Conservation (phyloP, 2,113 vertebrate genomes). For the Dryoscopus gambensis region DNA sequence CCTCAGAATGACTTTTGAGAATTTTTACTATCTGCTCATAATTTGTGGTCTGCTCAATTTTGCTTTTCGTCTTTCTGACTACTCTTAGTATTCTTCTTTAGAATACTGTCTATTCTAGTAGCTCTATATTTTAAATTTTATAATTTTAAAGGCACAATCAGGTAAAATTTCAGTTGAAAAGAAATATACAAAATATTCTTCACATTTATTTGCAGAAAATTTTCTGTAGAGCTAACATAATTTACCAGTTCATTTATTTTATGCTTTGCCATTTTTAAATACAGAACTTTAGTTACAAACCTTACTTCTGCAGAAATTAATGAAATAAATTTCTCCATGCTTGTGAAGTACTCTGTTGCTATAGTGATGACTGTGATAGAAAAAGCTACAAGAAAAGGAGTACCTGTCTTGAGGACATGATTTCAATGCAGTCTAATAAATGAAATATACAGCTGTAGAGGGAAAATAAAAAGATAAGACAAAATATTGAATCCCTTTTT, state of each 20-base stretch:
- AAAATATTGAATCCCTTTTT: not conserved
- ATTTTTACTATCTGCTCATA: not conserved
- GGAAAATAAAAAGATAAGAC: not conserved
- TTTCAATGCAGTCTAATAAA: conserved; percentile 24
- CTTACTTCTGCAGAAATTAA: not conserved
- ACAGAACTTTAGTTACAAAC: not conserved
- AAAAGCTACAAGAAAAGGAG: not conserved
- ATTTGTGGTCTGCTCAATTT: not conserved
- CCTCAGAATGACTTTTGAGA: not conserved
- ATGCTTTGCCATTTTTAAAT: not conserved
- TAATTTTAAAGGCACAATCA: not conserved
- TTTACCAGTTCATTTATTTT: not conserved
- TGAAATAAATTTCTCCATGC: not conserved
- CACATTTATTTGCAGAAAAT: not conserved
- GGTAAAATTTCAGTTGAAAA: not conserved
- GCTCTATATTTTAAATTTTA: not conserved
- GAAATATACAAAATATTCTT: not conserved
- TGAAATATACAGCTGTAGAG: not conserved
- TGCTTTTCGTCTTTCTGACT: not conserved
- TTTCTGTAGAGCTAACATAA: not conserved
- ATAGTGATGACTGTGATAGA: not conserved
- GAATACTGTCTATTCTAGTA: not conserved
- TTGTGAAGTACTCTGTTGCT: conserved; percentile 3
- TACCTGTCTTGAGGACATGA: not conserved
- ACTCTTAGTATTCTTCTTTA: not conserved